Evolutionary conservation across 2,113 vertebrate species (phyloP).

Genomic region (Chitala chitala): DNA sequence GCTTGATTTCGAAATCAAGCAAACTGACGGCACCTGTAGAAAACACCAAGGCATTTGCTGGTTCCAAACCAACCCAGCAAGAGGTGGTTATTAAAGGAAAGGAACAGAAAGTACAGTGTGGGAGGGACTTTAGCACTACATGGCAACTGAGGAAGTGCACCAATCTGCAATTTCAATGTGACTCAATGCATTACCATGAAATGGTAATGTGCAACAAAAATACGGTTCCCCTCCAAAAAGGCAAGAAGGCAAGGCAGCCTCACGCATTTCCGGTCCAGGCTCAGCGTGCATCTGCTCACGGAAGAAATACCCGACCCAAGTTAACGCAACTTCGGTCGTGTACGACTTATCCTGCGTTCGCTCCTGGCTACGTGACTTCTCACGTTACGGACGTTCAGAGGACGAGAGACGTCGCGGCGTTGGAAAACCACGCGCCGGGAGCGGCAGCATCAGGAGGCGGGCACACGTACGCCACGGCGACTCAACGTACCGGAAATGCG

Average conservation of each 20-base stretch:
- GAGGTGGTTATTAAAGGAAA: background rate
- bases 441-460: constrained; percentile 38
- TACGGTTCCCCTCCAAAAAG: constrained; percentile 92
- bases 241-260: constrained; percentile 68
- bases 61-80: constrained; percentile 18
- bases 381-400: background rate
- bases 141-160: constrained; percentile 69
- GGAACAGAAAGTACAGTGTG: background rate
- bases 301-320: constrained; percentile 40
- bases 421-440: background rate
- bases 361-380: constrained; percentile 12
- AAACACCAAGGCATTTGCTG: background rate
- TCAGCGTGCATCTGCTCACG: constrained; percentile 67
- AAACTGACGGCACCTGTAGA: background rate
- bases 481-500: constrained; percentile 67
- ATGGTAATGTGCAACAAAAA: constrained; percentile 92
- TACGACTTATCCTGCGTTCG: constrained; percentile 28
- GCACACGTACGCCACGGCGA: constrained; percentile 65
- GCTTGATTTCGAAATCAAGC: no score
- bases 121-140: background rate
- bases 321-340: constrained; percentile 36
- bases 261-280: constrained; percentile 73
- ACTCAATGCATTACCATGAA: constrained; percentile 26
- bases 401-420: background rate
- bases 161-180: no score